Conservation (phyloP, 2,113 vertebrate genomes). For the Rousettus leschenaultii region DNA sequence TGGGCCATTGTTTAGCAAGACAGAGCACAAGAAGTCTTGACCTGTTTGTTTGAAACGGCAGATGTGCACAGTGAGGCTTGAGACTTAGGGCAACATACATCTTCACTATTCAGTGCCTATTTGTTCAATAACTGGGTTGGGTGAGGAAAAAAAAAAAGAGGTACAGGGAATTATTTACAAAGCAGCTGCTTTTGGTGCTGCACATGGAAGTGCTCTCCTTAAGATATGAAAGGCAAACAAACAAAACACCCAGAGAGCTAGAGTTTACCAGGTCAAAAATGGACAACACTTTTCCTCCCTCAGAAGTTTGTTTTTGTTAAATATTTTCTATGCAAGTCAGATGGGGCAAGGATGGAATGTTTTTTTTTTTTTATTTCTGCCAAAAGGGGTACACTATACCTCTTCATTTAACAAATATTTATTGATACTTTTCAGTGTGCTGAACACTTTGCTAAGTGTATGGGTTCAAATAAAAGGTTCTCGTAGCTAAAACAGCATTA, state of each 20-base stretch:
- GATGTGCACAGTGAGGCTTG: conserved; percentile 43
- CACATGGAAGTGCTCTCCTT: not conserved
- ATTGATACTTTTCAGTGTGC: not conserved
- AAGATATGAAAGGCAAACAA: not conserved
- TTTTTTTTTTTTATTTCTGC: not conserved
- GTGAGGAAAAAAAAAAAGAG: not conserved
- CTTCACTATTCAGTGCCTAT: conserved; percentile 30
- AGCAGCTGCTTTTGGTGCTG: conserved; percentile 46
- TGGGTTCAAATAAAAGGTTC: not conserved
- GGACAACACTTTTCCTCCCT: not conserved
- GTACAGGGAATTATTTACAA: conserved; percentile 21
- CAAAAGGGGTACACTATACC: not conserved
- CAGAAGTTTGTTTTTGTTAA: not conserved
- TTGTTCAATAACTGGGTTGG: conserved; percentile 45
- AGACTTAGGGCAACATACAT: conserved; percentile 51
- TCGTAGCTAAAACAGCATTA: not conserved
- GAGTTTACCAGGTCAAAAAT: not conserved
- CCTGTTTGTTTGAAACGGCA: conserved; percentile 64
- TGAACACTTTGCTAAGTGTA: not conserved
- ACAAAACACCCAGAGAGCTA: not conserved
- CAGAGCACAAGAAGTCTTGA: conserved; percentile 40
- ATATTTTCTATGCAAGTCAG: not conserved
- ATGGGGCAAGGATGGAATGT: not conserved
- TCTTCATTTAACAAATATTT: not conserved
- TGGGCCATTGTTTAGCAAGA: conserved; percentile 39